Evolutionary conservation across 1,140 invertebrate genomes (phyloP), one percentile per base, ranked within the genome.

Genomic region (Polyergus mexicanus): DNA sequence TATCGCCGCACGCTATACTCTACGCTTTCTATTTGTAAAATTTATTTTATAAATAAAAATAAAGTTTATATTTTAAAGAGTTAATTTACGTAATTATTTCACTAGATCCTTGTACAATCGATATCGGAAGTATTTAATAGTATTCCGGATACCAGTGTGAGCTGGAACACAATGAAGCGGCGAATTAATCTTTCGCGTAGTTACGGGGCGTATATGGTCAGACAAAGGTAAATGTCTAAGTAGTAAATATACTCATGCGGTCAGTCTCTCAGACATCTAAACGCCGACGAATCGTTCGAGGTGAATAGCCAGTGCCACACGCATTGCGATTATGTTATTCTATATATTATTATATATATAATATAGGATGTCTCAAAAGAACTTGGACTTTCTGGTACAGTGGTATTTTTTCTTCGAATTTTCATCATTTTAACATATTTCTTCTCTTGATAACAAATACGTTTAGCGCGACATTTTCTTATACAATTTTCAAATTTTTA

Each of bases 151-250:
- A 47, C 38, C 47, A 35, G 54, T 35, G 51, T 35, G 66, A 83
- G 72, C 38, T 35, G 56, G 13, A 28, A 58, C 54, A 72, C 44
- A 62, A 83, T 74, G 54, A 69, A 83, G 68, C 72, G 68, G 68
- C 13, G 78, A 83, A 83, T 74, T 58, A 74, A 56, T 62, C 78
- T 83, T 74, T 83, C 68, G 54, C 60, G 78, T 10, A 74, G 78
- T 62, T 83, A 68, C 35, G 78, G 78, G 19, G 68, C 56, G 78
- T 72, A 72, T 51, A 41, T 41, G 28, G 68, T 16, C n/a, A 58
- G 71, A 74, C 78, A 83, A 81, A 83, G 78, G 78, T 74, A 83
- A 83, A 83, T 74, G 78, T 74, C 19, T 69, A 41, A 83, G 78
- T 83, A 74, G 78, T 62, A 83, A 74, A 74, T 74, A 83, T 28